Percentiles rank a stretch among this genome's conserved stretches.
These are phyloP conservation scores for Apis mellifera DNA, from an alignment of 1,140 invertebrate genomes.

Conservation along the genomic window DNA sequence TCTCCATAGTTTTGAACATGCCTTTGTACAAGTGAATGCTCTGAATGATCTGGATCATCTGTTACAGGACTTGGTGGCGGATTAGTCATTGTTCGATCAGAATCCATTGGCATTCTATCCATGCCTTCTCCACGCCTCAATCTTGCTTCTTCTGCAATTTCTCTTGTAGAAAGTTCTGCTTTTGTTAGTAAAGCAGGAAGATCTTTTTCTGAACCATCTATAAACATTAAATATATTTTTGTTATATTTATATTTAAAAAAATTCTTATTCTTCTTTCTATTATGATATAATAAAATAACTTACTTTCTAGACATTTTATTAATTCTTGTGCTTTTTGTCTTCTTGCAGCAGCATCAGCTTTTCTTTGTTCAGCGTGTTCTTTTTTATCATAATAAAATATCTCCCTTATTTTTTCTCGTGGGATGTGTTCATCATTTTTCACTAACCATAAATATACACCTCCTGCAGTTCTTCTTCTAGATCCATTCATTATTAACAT, in stretches of 20 bases:
- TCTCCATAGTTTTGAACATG: conserved; percentile 82
- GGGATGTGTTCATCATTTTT: conserved; percentile 88
- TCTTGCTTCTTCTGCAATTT: conserved; percentile 81
- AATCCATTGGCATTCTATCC: conserved; percentile 79
- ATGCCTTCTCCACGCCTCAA: conserved; percentile 78
- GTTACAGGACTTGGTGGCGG: conserved; percentile 90
- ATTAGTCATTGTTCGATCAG: conserved; percentile 84
- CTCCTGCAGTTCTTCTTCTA: conserved; percentile 90
- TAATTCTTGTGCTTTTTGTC: conserved; percentile 85
- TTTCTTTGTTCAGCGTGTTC: conserved; percentile 82
- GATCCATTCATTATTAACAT: conserved; percentile 92
- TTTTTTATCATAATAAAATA: conserved; percentile 87
- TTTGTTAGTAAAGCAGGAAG: conserved; percentile 83
- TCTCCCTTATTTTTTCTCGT: conserved; percentile 85
- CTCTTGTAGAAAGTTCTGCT: conserved; percentile 81
- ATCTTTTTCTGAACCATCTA: conserved; percentile 81
- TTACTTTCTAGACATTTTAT: conserved; percentile 84
- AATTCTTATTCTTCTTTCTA: neutral
- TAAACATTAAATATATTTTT: conserved; percentile 18
- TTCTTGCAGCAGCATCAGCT: conserved; percentile 77
- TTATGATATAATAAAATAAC: conserved; percentile 36
- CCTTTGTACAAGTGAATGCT: conserved; percentile 83
- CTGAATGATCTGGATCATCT: conserved; percentile 87
- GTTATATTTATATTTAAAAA: conserved; percentile 58
- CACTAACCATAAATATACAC: conserved; percentile 90